Conservation (phyloP, 2,888 invertebrate species). For the Rhopalosiphum nymphaeae region DNA sequence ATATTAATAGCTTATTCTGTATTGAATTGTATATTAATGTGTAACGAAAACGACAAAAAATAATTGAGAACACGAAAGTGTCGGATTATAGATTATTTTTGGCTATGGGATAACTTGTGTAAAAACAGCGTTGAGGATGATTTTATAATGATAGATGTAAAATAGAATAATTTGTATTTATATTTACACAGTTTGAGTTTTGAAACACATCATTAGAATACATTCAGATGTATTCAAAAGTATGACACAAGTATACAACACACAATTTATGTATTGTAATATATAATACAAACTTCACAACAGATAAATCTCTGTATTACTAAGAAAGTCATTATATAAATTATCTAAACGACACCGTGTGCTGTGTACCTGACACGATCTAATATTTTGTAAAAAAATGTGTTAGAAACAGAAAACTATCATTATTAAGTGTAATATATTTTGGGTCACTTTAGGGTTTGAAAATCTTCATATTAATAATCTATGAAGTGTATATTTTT, state of each 20-base stretch:
- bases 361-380: neutral
- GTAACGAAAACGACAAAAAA: neutral
- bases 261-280: neutral
- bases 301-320: neutral
- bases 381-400: neutral
- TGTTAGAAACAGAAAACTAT: slow-evolving; percentile 5
- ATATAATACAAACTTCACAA: neutral
- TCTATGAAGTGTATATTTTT: neutral
- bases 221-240: neutral
- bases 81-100: neutral
- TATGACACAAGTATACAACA: neutral
- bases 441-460: slow-evolving; percentile 22
- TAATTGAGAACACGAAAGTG: neutral
- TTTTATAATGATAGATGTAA: neutral
- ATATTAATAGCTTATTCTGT: neutral
- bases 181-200: neutral
- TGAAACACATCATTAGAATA: neutral
- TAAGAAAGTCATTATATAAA: neutral
- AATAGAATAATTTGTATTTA: neutral
- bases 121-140: neutral
- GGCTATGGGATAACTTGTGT: neutral
- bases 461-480: slow-evolving; percentile 1
- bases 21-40: neutral
- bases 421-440: neutral
- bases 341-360: neutral